Conservation (phyloP, 2,113 vertebrate genomes). For the Hepsetus odoe region DNA sequence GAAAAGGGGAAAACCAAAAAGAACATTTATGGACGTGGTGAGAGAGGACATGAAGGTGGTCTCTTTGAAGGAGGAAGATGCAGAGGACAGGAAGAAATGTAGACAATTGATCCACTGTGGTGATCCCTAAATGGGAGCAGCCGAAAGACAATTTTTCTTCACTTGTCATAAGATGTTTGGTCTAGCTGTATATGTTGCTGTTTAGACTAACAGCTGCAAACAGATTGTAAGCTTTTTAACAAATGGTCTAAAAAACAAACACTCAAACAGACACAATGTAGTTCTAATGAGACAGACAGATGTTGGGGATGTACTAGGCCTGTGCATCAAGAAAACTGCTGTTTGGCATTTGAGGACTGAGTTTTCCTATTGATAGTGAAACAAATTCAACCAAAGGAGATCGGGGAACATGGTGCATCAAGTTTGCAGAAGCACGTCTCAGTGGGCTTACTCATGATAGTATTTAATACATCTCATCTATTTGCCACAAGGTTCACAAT, state of each 20-base stretch:
- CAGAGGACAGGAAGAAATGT: too few species aligned
- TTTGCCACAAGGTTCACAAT: not conserved
- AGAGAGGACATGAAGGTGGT: too few species aligned
- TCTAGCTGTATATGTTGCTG: not conserved
- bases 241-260: not conserved
- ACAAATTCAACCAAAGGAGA: too few species aligned
- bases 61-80: too few species aligned
- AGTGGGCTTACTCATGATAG: not conserved
- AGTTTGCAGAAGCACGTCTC: not conserved
- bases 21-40: too few species aligned
- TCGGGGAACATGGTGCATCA: not conserved
- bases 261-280: not conserved
- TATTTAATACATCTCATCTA: not conserved
- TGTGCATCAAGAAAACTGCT: not conserved
- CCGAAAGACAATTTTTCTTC: not conserved
- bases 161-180: not conserved
- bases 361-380: too few species aligned
- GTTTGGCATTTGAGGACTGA: not conserved
- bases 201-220: not conserved
- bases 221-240: not conserved
- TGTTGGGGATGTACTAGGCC: not conserved
- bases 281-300: conserved; percentile 6
- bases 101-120: too few species aligned
- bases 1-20: too few species aligned
- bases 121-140: too few species aligned